phyloP scores from a whole-genome alignment of 2,113 vertebrate genomes.

The Saguinus midas region DNA sequence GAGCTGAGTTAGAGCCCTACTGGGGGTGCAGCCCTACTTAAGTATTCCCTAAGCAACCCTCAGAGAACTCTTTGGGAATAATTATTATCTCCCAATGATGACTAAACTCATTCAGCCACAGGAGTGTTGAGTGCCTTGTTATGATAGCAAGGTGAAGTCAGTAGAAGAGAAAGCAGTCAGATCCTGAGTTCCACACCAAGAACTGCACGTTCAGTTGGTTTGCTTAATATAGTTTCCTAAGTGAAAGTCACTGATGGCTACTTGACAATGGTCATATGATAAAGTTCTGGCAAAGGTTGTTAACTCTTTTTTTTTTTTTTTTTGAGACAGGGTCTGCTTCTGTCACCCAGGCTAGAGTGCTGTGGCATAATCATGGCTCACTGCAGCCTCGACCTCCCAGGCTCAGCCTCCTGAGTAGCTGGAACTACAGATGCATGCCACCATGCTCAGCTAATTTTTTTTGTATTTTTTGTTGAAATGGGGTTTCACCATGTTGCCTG shows the following conservation, averaged over 20 bases:
- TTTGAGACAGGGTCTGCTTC: too few relatives aligned
- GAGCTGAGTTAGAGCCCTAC: not conserved
- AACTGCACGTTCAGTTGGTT: not conserved
- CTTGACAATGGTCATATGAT: not conserved
- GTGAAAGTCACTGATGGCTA: not conserved
- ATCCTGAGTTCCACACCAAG: not conserved
- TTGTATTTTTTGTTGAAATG: too few relatives aligned
- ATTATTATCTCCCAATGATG: not conserved
- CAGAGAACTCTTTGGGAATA: not conserved
- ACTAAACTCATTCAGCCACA: not conserved
- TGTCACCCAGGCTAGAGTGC: too few relatives aligned
- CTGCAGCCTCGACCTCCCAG: too few relatives aligned
- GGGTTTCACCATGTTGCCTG: too few relatives aligned
- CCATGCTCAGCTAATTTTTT: too few relatives aligned
- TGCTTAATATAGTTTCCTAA: not conserved
- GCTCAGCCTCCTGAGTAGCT: too few relatives aligned
- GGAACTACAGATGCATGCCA: too few relatives aligned
- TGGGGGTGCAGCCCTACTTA: not conserved
- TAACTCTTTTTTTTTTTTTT: too few relatives aligned
- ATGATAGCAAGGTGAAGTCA: not conserved
- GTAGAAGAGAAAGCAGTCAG: not conserved
- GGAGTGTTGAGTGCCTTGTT: not conserved
- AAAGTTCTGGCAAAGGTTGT: not conserved
- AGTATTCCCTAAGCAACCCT: not conserved
- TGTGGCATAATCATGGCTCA: too few relatives aligned